Percentiles rank a stretch among this genome's conserved stretches.
These are phyloP conservation scores for Zosterops lateralis DNA, from an alignment of 2,113 vertebrate species.

Conservation along the genomic window DNA sequence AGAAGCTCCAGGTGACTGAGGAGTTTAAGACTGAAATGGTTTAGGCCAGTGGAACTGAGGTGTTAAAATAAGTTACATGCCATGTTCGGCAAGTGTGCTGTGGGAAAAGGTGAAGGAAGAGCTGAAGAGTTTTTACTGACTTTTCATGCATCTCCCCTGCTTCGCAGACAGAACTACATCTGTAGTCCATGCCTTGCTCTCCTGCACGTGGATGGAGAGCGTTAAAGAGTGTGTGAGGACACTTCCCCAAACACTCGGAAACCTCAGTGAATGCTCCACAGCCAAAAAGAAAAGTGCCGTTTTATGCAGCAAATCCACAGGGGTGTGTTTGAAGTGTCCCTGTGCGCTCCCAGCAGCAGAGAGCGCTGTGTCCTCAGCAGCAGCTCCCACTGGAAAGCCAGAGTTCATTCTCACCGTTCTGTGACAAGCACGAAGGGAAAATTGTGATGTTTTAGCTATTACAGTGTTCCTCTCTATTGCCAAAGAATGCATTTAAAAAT, in stretches of 20 bases:
- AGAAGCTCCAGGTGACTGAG: background rate
- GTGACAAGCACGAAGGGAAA: background rate
- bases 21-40: background rate
- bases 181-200: background rate
- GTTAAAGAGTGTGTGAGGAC: background rate
- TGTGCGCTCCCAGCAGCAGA: background rate
- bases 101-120: background rate
- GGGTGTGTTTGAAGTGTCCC: background rate
- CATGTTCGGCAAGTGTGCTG: background rate
- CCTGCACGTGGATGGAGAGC: fast-evolving
- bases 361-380: background rate
- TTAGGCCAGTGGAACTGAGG: background rate
- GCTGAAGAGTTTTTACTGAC: background rate
- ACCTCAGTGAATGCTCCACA: background rate
- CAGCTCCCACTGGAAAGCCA: background rate
- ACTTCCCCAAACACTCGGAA: background rate
- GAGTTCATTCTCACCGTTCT: background rate
- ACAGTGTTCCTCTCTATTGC: background rate
- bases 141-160: background rate
- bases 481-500: background rate
- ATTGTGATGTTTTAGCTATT: background rate
- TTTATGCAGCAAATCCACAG: background rate
- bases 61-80: background rate
- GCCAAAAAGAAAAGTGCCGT: background rate
- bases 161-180: background rate